Evolutionary conservation across 2,888 invertebrate genomes (phyloP).

Genomic region (Polyommatus icarus): DNA sequence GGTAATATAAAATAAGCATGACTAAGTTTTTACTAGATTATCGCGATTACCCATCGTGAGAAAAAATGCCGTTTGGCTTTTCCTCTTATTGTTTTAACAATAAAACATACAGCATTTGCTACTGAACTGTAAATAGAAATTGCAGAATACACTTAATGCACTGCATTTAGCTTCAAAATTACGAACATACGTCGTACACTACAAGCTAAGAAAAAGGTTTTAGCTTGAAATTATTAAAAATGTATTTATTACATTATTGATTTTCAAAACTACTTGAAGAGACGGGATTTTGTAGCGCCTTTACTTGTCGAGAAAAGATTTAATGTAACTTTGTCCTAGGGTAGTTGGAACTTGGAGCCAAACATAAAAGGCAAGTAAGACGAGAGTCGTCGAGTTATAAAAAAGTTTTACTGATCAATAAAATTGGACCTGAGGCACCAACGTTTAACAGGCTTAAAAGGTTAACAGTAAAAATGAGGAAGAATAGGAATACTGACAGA

Average conservation of each 20-base stretch:
- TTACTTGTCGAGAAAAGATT: neutral
- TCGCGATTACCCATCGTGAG: neutral
- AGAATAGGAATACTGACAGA: too few relatives aligned
- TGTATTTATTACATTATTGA: neutral
- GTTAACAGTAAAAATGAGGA: too few relatives aligned
- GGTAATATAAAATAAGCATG: neutral
- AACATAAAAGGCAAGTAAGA: neutral
- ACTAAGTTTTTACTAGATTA: neutral
- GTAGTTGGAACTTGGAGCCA: neutral
- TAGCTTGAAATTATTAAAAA: neutral
- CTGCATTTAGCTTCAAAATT: too few relatives aligned
- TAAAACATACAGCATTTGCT: neutral
- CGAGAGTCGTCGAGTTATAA: neutral
- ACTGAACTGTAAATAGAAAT: neutral
- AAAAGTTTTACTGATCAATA: neutral
- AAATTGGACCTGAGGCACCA: neutral
- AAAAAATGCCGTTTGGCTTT: neutral
- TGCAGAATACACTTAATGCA: neutral
- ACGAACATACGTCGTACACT: too few relatives aligned
- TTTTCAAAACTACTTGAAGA: neutral
- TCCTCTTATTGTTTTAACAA: neutral
- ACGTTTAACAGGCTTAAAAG: too few relatives aligned
- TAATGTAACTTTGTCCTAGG: neutral
- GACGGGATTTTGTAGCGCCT: neutral
- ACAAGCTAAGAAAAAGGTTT: too few relatives aligned